These are phyloP conservation scores for Melanerpes aurifrons DNA, from an alignment of 2,113 vertebrate species.

Conservation along the genomic window DNA sequence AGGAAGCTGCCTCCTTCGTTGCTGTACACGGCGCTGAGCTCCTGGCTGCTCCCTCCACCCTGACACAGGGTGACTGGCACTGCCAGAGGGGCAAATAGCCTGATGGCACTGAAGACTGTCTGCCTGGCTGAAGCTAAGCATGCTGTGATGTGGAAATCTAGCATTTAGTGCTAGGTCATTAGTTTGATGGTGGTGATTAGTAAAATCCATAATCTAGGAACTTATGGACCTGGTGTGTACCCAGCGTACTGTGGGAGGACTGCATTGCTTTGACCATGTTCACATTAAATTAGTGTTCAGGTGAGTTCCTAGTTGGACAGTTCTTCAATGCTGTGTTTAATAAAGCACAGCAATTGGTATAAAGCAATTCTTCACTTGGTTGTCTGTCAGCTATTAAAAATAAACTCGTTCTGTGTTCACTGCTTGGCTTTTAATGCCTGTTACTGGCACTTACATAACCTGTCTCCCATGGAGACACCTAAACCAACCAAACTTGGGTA, in stretches of 20 bases:
- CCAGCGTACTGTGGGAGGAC: background rate
- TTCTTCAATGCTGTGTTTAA: background rate
- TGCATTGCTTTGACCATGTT: background rate
- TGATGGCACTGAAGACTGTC: background rate
- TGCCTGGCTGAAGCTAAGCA: constrained; percentile 18
- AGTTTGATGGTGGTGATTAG: constrained; percentile 17
- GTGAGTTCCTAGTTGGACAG: background rate
- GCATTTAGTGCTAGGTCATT: constrained; percentile 36
- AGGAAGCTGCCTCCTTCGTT: background rate
- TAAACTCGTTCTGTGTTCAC: background rate
- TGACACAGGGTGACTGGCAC: background rate
- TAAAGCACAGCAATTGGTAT: background rate
- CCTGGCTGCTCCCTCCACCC: background rate
- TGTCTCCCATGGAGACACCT: background rate
- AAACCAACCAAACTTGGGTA: background rate
- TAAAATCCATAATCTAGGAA: constrained; percentile 40
- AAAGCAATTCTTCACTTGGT: background rate
- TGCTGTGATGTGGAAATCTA: constrained; percentile 37
- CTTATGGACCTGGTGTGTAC: background rate
- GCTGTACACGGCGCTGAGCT: background rate
- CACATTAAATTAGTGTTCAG: background rate
- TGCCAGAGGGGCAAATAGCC: background rate
- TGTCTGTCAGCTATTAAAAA: background rate
- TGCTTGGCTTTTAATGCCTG: background rate
- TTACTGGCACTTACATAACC: background rate